phyloP scores from a whole-genome alignment of 1,140 invertebrate species.

The Tetraneura akinire region DNA sequence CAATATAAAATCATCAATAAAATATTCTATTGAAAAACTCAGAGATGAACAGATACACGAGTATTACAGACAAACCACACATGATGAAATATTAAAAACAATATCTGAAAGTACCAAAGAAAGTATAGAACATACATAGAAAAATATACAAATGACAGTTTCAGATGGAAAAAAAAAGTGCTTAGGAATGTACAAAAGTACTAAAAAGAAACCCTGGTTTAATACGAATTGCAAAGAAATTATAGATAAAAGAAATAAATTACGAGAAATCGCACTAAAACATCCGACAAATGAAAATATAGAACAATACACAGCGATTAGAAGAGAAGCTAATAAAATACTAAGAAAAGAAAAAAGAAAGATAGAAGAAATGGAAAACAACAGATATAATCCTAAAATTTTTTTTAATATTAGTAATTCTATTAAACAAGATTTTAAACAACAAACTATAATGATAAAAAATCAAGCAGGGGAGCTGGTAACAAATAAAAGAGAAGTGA shows the following conservation, averaged over 20 bases:
- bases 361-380: conserved; percentile 25
- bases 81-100: too few species aligned
- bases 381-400: too few species aligned
- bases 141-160: conserved; percentile 10
- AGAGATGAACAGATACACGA: conserved; percentile 8
- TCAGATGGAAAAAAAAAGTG: too few species aligned
- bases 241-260: conserved; percentile 20
- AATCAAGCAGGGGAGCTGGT: conserved; percentile 12
- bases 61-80: neutral
- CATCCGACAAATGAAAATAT: too few species aligned
- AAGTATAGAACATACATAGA: conserved; percentile 13
- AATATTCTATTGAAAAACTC: conserved; percentile 32
- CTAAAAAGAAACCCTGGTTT: conserved; percentile 16
- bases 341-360: too few species aligned
- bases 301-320: too few species aligned
- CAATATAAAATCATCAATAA: neutral
- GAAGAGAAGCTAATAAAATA: too few species aligned
- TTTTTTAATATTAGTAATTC: too few species aligned
- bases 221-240: conserved; percentile 22
- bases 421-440: conserved; percentile 17
- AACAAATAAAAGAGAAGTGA: conserved; percentile 12
- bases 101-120: neutral
- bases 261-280: too few species aligned
- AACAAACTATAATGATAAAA: conserved; percentile 19
- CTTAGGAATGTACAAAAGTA: conserved; percentile 7